phyloP scores from a whole-genome alignment of 2,797 vertebrate genomes.

The Ctenopoma kingsleyae region DNA sequence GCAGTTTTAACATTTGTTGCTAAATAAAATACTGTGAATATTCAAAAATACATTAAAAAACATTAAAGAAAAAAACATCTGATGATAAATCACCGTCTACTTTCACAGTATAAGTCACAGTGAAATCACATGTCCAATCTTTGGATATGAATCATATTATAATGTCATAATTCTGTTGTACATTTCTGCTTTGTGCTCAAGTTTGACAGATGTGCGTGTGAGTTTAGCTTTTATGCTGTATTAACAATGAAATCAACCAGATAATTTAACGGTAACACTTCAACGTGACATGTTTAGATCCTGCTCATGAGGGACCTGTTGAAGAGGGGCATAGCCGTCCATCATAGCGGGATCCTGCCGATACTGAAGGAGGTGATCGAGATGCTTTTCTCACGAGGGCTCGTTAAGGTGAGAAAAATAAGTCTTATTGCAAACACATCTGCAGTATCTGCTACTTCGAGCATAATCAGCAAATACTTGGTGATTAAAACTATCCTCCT shows the following conservation, averaged over 20 bases:
- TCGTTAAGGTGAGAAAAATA: conserved; percentile 87
- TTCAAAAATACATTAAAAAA: too few relatives aligned
- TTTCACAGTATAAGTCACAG: too few relatives aligned
- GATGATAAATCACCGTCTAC: too few relatives aligned
- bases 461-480: neutral
- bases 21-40: too few relatives aligned
- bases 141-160: too few relatives aligned
- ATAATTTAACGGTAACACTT: neutral
- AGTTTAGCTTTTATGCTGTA: too few relatives aligned
- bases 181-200: too few relatives aligned
- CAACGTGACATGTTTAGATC: conserved; percentile 64
- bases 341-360: conserved; percentile 94
- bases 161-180: too few relatives aligned
- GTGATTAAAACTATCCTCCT: neutral
- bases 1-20: too few relatives aligned
- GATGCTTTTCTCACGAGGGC: conserved; percentile 95
- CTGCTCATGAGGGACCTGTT: conserved; percentile 89
- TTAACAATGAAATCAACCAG: neutral
- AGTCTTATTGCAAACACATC: neutral
- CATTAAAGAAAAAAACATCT: too few relatives aligned
- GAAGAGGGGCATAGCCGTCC: conserved; percentile 91
- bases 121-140: too few relatives aligned
- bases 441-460: neutral
- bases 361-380: conserved; percentile 96
- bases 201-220: too few relatives aligned